Evolutionary conservation across 2,888 invertebrate genomes (phyloP).

Genomic region (Lepeophtheirus nordmannii): DNA sequence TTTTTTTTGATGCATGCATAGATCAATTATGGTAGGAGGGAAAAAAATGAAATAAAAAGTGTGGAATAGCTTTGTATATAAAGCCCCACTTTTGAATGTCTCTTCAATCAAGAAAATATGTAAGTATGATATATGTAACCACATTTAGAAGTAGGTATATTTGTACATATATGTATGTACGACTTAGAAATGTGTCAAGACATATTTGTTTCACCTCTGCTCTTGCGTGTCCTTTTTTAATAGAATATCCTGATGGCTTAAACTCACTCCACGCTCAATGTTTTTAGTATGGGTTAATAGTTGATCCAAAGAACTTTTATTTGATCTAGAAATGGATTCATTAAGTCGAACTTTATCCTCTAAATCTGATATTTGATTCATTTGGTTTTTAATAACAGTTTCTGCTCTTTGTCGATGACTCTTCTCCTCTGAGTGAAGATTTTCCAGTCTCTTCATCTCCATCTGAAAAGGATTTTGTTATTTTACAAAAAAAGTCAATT

Average conservation of each 20-base stretch:
- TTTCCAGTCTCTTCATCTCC: slow-evolving; percentile 28
- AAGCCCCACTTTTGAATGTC: too few relatives aligned
- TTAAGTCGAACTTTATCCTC: slow-evolving; percentile 15
- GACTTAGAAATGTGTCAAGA: too few relatives aligned
- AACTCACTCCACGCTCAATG: slow-evolving; percentile 26
- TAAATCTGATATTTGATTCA: slow-evolving; percentile 5
- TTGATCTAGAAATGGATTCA: slow-evolving; percentile 11
- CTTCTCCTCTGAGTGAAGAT: slow-evolving; percentile 27
- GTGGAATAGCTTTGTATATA: too few relatives aligned
- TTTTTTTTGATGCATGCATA: too few relatives aligned
- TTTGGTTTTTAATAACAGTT: slow-evolving; percentile 19
- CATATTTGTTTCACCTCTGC: slow-evolving; percentile 7
- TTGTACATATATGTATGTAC: too few relatives aligned
- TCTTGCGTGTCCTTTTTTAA: slow-evolving; percentile 24
- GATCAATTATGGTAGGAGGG: too few relatives aligned
- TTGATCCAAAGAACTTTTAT: slow-evolving; percentile 20
- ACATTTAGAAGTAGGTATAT: too few relatives aligned
- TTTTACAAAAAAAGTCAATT: too few relatives aligned
- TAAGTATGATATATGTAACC: too few relatives aligned
- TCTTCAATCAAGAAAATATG: too few relatives aligned
- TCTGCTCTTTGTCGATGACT: slow-evolving; percentile 26
- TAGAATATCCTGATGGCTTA: slow-evolving; percentile 26
- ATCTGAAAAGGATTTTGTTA: slow-evolving; percentile 24
- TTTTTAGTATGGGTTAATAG: slow-evolving; percentile 25
- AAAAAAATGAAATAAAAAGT: too few relatives aligned